Base-by-base conservation (phyloP, 2,888 invertebrate species). In the Heliconius erato region DNA sequence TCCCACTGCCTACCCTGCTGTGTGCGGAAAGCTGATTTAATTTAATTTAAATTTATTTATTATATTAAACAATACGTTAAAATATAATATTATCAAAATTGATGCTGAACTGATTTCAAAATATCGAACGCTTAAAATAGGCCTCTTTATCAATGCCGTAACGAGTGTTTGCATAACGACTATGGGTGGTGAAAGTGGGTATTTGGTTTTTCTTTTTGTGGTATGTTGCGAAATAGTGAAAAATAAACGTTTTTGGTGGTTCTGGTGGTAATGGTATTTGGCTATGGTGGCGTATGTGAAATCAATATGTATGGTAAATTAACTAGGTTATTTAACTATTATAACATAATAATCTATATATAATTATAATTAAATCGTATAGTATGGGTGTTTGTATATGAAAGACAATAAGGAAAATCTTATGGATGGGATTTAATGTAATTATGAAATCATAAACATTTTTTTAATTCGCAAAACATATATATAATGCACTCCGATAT, bases 141-240 rank as follows among this genome's bases (percentile, higher is more conserved):
- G 79, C 23, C 63, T 74, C n/a, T 16, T 26, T 23, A 74, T 54
- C 67, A 16, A 23, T n/a, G 65, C 67, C 28, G 49, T 59, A 68
- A 79, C 23, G 74, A 74, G n/a, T 80, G 79, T 74, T 83, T 81
- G 59, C 84, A 81, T 80, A 78, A 83, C 71, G 80, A 65, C 82
- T 67, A 32, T 72, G 72, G 32, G 5, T 44, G 28, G 80, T 78
- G 83, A 83, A 84, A 84, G 84, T 77, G 54, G 14, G 3, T 28
- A 69, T 83, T 82, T 77, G 68, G 32, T 78, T 82, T 80, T 81
- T 80, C 81, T 40, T 80, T 82, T 82, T 49, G 81, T 68, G 67
- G 76, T 79, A 67, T 74, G 78, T 85, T 85, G 82, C 82, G 79
- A 85, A 82, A 79, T 65, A 65, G 54, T 68, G 54, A 71, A 81